Percentiles rank a stretch among this genome's conserved stretches.
Evolutionary conservation across 2,797 vertebrate species (phyloP).

Genomic region (Eulemur mongoz): DNA sequence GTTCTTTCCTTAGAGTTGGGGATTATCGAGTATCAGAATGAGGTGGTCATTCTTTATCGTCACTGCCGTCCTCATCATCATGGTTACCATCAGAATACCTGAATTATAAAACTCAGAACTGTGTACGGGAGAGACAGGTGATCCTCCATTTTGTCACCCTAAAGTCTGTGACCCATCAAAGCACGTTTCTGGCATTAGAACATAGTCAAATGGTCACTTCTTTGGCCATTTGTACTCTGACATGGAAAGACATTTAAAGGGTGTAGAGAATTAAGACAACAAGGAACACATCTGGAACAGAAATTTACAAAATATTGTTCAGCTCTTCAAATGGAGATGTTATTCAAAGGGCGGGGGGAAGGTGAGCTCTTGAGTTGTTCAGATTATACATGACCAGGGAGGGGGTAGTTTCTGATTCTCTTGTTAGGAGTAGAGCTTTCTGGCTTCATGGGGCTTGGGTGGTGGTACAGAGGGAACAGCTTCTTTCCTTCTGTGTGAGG

Average conservation of each 20-base stretch:
- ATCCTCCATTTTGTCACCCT: not conserved
- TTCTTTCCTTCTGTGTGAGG: not conserved
- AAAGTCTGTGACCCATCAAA: not conserved
- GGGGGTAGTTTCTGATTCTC: not conserved
- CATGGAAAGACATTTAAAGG: not conserved
- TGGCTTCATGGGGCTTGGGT: not conserved
- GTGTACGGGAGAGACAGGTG: not conserved
- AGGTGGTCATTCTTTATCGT: not conserved
- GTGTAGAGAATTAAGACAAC: not conserved
- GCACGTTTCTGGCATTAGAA: not conserved
- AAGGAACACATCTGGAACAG: constrained; percentile 14
- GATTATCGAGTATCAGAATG: not conserved
- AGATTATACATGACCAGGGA: not conserved
- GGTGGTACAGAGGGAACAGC: no score
- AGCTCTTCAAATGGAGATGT: constrained; percentile 26
- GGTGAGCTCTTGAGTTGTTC: not conserved
- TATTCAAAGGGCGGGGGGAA: not conserved
- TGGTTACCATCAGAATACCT: not conserved
- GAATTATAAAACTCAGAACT: not conserved
- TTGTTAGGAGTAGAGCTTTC: not conserved
- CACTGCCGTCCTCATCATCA: not conserved
- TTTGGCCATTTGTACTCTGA: not conserved
- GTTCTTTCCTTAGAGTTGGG: not conserved
- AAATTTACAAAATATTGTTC: not conserved
- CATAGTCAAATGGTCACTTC: not conserved